Evolutionary conservation across 2,888 invertebrate species (phyloP), one percentile per base, ranked within the genome.

Genomic region (Rambutsinella grinnellia): DNA sequence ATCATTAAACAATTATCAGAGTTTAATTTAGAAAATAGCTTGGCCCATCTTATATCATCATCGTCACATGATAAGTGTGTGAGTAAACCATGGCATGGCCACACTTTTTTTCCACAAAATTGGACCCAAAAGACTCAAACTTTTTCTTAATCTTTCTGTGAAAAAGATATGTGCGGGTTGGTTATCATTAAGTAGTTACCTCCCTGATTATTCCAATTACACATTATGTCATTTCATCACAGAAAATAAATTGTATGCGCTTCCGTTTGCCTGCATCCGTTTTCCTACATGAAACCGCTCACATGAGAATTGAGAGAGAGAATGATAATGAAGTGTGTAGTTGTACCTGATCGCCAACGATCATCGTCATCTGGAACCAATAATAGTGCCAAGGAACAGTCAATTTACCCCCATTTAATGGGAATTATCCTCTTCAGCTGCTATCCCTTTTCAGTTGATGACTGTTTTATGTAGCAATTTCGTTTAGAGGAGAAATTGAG

Each of bases 121-220:
- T n/a, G n/a, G n/a, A n/a, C n/a, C n/a, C n/a, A n/a, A n/a, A n/a
- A n/a, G n/a, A 36, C 36, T 36, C 6, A 8, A 36, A 36, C 36
- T 36, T 36, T 36, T 36, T 36, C 36, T 36, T 36, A 36, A 36
- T 36, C 36, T 36, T 36, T 8, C 36, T 13, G 13, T 8, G 13
- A 36, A 36, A n/a, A 13, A 36, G 13, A 36, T 8, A 36, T 36
- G 36, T 36, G 36, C 36, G 6, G 36, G 13, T 5, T 36, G 13
- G 6, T 36, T 5, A 8, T 36, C 5, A 13, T 13, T 13, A 36
- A 36, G 36, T 36, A n/a, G n/a, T 36, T 36, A 36, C 36, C 36
- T 36, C 27, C 61, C 24, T 72, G 65, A 72, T 72, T 72, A 72
- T 65, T 66, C 54, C 72, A 72, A 72, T 72, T 72, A 72, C 8